These are phyloP conservation scores for Spilarctia lutea DNA, from an alignment of 2,888 invertebrate species.

Conservation along the genomic window DNA sequence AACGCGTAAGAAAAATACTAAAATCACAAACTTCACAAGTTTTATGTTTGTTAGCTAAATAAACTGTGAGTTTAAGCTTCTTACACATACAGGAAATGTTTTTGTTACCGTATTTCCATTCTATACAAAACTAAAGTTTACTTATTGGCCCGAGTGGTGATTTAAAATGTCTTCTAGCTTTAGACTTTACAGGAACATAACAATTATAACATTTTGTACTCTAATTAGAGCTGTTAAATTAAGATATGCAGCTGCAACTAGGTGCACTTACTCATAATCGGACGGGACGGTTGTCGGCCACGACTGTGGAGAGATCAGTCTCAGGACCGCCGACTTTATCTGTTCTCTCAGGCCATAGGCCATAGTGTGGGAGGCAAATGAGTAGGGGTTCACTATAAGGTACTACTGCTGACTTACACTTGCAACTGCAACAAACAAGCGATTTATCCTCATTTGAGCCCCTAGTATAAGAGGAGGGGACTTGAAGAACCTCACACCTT, in stretches of 20 bases:
- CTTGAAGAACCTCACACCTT: too few relatives aligned
- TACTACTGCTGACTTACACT: too few relatives aligned
- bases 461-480: too few relatives aligned
- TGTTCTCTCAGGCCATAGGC: too few relatives aligned
- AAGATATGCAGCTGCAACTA: neutral
- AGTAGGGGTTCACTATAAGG: too few relatives aligned
- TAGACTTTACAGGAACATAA: neutral
- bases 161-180: neutral
- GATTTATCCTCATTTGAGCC: too few relatives aligned
- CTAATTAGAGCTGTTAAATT: neutral
- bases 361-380: too few relatives aligned
- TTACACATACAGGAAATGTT: slow-evolving; percentile 6
- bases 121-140: neutral
- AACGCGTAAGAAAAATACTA: neutral
- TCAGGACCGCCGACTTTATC: too few relatives aligned
- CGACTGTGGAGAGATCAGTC: too few relatives aligned
- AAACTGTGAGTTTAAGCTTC: neutral
- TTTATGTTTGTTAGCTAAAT: slow-evolving; percentile 4
- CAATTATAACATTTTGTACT: neutral
- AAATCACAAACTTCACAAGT: slow-evolving; percentile 7
- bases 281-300: too few relatives aligned
- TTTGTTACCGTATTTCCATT: neutral
- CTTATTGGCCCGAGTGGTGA: neutral
- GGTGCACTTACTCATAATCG: too few relatives aligned
- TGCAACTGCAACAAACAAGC: too few relatives aligned